Conservation (phyloP, 2,888 invertebrate species). For the Agonopterix heracliana region DNA sequence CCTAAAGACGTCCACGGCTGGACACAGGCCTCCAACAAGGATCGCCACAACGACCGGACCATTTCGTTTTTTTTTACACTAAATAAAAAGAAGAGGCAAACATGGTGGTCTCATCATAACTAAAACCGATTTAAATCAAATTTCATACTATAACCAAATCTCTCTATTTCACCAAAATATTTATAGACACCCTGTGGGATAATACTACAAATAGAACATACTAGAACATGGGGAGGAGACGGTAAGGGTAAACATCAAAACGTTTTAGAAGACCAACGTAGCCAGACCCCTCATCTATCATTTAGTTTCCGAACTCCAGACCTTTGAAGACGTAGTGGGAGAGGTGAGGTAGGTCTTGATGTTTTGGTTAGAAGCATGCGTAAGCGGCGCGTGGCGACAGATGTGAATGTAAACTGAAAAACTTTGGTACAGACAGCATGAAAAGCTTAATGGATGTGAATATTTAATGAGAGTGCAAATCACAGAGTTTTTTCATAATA, state of each 20-base stretch:
- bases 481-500: neutral
- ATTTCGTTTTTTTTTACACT: too few relatives aligned
- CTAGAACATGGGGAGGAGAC: conserved; percentile 32
- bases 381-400: conserved; percentile 65
- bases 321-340: conserved; percentile 9
- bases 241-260: conserved; percentile 33
- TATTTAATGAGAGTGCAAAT: conserved; percentile 4
- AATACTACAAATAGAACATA: conserved; percentile 57
- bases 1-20: too few relatives aligned
- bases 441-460: too few relatives aligned
- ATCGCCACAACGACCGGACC: too few relatives aligned
- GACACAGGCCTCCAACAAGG: too few relatives aligned
- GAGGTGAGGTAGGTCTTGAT: conserved; percentile 29
- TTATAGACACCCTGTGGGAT: conserved; percentile 56
- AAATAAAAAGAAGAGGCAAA: too few relatives aligned
- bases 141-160: neutral
- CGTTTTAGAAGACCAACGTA: conserved; percentile 30
- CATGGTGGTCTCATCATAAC: too few relatives aligned
- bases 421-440: conserved; percentile 42
- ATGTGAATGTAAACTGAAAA: conserved; percentile 67
- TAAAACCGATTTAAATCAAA: too few relatives aligned
- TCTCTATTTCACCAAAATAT: conserved; percentile 32
- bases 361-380: conserved; percentile 35
- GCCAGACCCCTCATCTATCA: conserved; percentile 23
- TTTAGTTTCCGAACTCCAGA: conserved; percentile 10